phyloP scores from a whole-genome alignment of 2,888 invertebrate species.

The Lagria hirta region DNA sequence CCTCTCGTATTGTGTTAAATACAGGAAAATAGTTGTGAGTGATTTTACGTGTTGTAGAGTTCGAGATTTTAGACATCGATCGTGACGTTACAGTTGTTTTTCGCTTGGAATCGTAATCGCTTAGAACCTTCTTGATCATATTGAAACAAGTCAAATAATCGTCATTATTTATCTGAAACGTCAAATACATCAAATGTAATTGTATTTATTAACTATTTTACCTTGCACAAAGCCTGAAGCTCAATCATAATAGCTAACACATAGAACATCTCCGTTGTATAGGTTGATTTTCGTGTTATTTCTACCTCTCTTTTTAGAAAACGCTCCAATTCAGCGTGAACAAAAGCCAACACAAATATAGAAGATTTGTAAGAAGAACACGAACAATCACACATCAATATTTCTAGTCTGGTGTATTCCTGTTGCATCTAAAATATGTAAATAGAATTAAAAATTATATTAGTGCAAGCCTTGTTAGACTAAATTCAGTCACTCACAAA shows the following conservation, averaged over 20 bases:
- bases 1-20: constrained; percentile 19
- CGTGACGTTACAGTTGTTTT: no score
- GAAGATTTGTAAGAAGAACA: constrained; percentile 74
- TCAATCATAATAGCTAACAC: constrained; percentile 72
- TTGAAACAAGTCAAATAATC: constrained; percentile 65
- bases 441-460: constrained; percentile 1
- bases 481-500: no score
- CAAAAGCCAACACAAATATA: constrained; percentile 74
- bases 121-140: constrained; percentile 65
- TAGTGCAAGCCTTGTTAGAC: no score
- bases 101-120: constrained; percentile 72
- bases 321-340: constrained; percentile 69
- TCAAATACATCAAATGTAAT: constrained; percentile 20
- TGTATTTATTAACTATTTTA: constrained; percentile 47
- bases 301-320: constrained; percentile 39
- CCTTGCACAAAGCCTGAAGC: constrained; percentile 71
- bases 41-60: no score
- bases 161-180: constrained; percentile 51
- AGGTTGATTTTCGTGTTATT: constrained; percentile 38
- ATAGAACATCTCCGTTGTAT: constrained; percentile 57
- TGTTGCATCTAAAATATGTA: constrained; percentile 24
- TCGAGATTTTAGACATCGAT: no score
- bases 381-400: constrained; percentile 72
- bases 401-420: constrained; percentile 62
- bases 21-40: constrained; percentile 15